Evolutionary conservation across 2,888 invertebrate species (phyloP), one percentile per base, ranked within the genome.

Genomic region (Megastigmus dorsalis): DNA sequence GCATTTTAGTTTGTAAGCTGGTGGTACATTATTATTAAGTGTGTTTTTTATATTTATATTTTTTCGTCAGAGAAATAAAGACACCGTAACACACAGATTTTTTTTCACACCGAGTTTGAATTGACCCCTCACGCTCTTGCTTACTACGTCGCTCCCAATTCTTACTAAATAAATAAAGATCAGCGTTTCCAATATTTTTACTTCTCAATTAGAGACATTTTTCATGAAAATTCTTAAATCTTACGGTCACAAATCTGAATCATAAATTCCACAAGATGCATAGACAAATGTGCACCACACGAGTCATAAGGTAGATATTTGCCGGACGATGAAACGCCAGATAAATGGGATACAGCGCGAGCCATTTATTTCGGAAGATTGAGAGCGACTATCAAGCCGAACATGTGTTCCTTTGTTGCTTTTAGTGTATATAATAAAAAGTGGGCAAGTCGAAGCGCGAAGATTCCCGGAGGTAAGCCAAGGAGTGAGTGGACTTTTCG

Each of bases 41-140:
- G n/a, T 33, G 48, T 62, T 60, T 45, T 67, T 57, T 67, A 48
- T 26, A 45, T 57, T 52, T 57, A 57, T 52, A 43, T 30, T 43
- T 59, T 57, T 66, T 43, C 18, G 48, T 26, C 26, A 9, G 20
- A 36, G 3, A 38, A 72, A 72, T 72, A 72, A 66, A 72, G 43
- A 57, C n/a, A 48, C 43, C 26, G n/a, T 43, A 50, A 59, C 72
- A 65, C 57, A 50, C 26, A 18, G 33, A 23, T 45, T 30, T 60
- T 30, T 43, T 50, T n/a, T 50, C 41, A 43, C 59, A 52, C 57
- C 9, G 28, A 41, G 66, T 67, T 73, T 67, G 45, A 60, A 73
- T 59, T 59, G 30, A 41, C 55, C 54, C 41, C n/a, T 60, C 73
- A 73, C 66, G 66, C 65, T 72, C 65, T 52, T 33, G 65, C 73